These are phyloP conservation scores for Tipula confusa DNA, from an alignment of 2,888 invertebrate genomes.

Conservation along the genomic window DNA sequence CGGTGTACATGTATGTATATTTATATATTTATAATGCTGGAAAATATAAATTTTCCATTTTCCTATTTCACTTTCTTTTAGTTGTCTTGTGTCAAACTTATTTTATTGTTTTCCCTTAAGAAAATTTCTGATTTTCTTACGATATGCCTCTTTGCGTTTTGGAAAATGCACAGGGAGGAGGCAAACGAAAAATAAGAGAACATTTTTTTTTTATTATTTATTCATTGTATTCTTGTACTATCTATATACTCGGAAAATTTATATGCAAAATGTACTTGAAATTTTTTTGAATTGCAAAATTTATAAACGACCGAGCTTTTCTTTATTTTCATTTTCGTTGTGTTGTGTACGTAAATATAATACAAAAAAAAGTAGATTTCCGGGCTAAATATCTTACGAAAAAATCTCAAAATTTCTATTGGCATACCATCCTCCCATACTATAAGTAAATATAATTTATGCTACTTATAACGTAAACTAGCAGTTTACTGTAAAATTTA, in stretches of 20 bases:
- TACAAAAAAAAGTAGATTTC: too few relatives aligned
- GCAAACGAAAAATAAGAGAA: background rate
- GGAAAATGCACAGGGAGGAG: background rate
- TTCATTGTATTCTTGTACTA: background rate
- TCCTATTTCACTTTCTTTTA: background rate
- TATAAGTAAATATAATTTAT: background rate
- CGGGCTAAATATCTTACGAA: too few relatives aligned
- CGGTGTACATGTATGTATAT: background rate
- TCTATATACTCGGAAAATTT: background rate
- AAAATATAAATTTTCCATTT: slow-evolving; percentile 15
- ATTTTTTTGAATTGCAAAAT: too few relatives aligned
- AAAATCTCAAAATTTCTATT: too few relatives aligned
- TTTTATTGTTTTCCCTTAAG: background rate
- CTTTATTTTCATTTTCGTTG: too few relatives aligned
- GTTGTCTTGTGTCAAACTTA: slow-evolving; percentile 12
- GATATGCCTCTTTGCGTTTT: background rate
- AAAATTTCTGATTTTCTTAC: background rate
- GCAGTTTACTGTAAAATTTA: background rate
- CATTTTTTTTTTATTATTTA: background rate
- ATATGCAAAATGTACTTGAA: background rate
- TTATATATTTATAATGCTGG: background rate
- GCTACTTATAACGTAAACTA: background rate
- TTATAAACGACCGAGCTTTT: too few relatives aligned
- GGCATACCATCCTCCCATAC: background rate
- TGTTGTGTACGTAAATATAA: too few relatives aligned